Evolutionary conservation across 2,797 vertebrate species (phyloP).

Genomic region (Telmatherina bonti): DNA sequence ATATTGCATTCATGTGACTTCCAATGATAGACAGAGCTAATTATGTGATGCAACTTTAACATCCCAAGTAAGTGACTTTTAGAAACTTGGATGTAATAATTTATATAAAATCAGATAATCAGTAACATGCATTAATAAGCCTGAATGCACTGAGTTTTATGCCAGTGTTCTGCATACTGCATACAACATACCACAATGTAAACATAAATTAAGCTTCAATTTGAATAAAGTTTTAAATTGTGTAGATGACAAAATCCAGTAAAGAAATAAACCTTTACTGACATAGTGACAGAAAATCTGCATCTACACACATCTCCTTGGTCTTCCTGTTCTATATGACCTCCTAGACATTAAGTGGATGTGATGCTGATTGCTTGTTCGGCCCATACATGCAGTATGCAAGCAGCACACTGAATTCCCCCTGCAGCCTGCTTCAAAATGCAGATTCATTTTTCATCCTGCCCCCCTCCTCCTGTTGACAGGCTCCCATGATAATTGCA

Average conservation of each 20-base stretch:
- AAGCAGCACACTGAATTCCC: conserved; percentile 42
- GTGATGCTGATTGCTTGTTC: neutral
- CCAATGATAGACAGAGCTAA: neutral
- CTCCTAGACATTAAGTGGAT: conserved; percentile 2
- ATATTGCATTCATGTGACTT: neutral
- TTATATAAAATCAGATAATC: neutral
- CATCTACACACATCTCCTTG: too few relatives aligned
- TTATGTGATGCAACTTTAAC: neutral
- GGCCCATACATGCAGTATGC: neutral
- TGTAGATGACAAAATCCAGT: too few relatives aligned
- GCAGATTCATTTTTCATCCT: conserved; percentile 65
- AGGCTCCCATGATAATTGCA: conserved; percentile 52
- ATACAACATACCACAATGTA: too few relatives aligned
- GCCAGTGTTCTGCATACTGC: neutral
- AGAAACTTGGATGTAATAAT: neutral
- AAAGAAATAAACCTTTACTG: too few relatives aligned
- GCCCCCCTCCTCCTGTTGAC: conserved; percentile 42
- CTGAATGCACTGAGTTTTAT: neutral
- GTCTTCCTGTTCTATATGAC: neutral
- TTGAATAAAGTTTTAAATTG: too few relatives aligned
- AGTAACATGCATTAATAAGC: neutral
- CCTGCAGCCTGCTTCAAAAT: conserved; percentile 37
- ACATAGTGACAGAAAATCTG: too few relatives aligned
- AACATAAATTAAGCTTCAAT: too few relatives aligned
- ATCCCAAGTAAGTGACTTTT: neutral